Percentiles rank a stretch among this genome's conserved stretches.
Evolutionary conservation across 2,888 invertebrate genomes (phyloP).

Genomic region (Hypena proboscidalis): DNA sequence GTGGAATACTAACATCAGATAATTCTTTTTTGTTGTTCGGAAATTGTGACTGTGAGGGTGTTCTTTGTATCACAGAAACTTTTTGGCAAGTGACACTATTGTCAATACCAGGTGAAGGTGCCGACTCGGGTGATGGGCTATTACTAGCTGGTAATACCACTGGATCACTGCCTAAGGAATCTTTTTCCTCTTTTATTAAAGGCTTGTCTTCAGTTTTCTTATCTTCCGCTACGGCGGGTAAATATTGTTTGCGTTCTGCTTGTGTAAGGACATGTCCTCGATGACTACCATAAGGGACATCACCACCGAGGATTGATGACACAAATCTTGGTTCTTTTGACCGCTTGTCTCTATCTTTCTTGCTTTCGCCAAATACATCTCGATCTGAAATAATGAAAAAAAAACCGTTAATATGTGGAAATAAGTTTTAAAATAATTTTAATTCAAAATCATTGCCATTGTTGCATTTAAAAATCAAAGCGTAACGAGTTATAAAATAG

Average conservation of each 20-base stretch:
- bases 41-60: constrained; percentile 86
- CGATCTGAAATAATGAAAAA: constrained; percentile 75
- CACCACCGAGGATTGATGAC: constrained; percentile 92
- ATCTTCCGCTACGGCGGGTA: constrained; percentile 85
- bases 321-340: constrained; percentile 87
- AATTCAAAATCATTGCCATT: constrained; percentile 8
- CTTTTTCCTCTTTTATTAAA: constrained; percentile 87
- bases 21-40: constrained; percentile 78
- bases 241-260: constrained; percentile 93
- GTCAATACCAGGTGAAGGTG: constrained; percentile 87
- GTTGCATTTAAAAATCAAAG: constrained; percentile 10
- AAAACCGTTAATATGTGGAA: constrained; percentile 2
- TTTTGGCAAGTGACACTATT: constrained; percentile 88
- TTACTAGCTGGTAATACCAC: constrained; percentile 83
- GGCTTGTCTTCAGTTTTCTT: constrained; percentile 83
- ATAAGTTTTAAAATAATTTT: background rate
- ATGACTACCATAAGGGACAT: constrained; percentile 91
- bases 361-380: constrained; percentile 80
- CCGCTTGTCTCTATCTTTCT: constrained; percentile 64
- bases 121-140: constrained; percentile 81
- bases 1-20: constrained; percentile 80
- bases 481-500: constrained; percentile 46
- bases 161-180: constrained; percentile 87
- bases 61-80: constrained; percentile 93
- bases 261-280: constrained; percentile 91